A percentile compares a stretch with the other conserved stretches of the same genome.
phyloP scores from a whole-genome alignment of 2,888 invertebrate genomes.

The Cancer borealis region DNA sequence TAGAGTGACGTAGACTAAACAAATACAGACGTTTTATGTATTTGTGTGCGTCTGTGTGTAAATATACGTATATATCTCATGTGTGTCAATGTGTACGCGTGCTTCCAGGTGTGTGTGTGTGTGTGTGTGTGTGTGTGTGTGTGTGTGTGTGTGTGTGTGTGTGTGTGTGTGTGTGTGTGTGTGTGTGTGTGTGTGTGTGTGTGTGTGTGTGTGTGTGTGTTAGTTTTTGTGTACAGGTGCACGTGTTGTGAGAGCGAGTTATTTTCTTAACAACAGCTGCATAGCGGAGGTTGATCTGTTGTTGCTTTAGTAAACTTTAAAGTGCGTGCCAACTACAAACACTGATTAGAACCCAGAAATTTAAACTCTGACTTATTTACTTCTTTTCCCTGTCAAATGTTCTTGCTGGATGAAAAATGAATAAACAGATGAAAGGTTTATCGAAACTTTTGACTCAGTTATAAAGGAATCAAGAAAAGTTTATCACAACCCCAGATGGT shows the following conservation, averaged over 20 bases:
- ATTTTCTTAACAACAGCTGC: not conserved
- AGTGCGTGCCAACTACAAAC: not conserved
- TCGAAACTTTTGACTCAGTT: not conserved
- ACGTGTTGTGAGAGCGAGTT: not conserved
- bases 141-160: conserved; percentile 40
- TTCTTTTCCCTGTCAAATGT: not conserved
- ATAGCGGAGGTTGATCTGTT: not conserved
- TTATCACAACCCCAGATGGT: not conserved
- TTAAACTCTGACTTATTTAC: not conserved
- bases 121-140: conserved; percentile 40
- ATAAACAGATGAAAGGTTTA: not conserved
- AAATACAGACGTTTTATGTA: conserved; percentile 31
- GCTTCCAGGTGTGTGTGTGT: conserved; percentile 28
- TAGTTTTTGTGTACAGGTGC: not conserved
- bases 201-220: not conserved
- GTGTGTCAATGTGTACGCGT: not conserved
- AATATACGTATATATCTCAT: not conserved
- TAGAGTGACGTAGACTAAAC: not conserved
- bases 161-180: conserved; percentile 10
- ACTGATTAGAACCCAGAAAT: not conserved
- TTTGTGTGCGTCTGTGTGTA: conserved; percentile 40
- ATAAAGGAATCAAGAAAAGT: not conserved
- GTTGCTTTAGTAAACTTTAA: not conserved
- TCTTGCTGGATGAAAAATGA: not conserved
- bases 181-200: conserved; percentile 38